Percentiles rank a stretch among this genome's conserved stretches.
Evolutionary conservation across 2,113 vertebrate genomes (phyloP).

Genomic region (Gyps fulvus): DNA sequence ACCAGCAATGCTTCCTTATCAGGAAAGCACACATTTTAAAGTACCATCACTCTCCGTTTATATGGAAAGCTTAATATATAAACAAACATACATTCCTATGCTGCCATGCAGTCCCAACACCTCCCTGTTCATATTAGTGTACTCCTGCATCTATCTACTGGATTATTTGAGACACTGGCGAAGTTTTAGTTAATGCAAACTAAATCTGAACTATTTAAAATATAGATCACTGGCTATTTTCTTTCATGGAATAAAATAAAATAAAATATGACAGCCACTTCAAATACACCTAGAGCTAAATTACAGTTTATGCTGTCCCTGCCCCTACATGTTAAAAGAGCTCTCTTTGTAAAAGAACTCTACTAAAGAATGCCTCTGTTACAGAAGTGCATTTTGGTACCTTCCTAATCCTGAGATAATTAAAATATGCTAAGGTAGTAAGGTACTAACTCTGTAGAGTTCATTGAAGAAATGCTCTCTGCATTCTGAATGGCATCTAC

Average conservation of each 20-base stretch:
- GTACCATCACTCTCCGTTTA: neutral
- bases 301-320: neutral
- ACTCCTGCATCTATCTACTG: neutral
- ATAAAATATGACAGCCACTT: neutral
- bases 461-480: neutral
- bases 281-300: neutral
- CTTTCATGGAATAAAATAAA: neutral
- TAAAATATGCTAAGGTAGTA: neutral
- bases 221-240: neutral
- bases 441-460: neutral
- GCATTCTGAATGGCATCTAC: neutral
- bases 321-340: neutral
- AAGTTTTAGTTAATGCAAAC: neutral
- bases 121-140: neutral
- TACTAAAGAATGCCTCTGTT: neutral
- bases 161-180: neutral
- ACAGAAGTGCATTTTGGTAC: neutral
- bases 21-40: neutral
- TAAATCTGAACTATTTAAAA: neutral
- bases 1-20: neutral
- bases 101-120: neutral
- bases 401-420: neutral
- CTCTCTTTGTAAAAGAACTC: neutral
- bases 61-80: neutral
- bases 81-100: neutral